phyloP scores from a whole-genome alignment of 2,797 vertebrate genomes.

The Lepidocolaptes lacrymiger region DNA sequence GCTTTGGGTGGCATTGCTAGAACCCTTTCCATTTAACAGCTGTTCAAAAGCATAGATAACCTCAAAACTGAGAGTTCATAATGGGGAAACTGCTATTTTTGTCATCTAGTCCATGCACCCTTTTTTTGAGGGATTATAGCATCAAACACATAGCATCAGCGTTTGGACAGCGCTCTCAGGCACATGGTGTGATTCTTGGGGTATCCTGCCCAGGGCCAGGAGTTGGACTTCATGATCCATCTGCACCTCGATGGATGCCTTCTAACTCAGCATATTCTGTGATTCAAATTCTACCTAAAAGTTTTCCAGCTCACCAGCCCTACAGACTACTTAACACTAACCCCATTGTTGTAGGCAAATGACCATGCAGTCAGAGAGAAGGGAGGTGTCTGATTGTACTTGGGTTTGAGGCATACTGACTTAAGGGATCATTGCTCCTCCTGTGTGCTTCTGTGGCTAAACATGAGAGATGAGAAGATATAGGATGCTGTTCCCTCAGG shows the following conservation, averaged over 20 bases:
- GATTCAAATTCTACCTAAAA: not conserved
- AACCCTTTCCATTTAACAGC: not conserved
- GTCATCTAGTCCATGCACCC: not conserved
- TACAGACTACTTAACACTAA: accelerated
- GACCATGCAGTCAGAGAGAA: not conserved
- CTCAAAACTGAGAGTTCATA: not conserved
- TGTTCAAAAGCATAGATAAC: not conserved
- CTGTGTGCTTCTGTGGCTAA: not conserved
- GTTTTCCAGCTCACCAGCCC: not conserved
- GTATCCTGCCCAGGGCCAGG: not conserved
- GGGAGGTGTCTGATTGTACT: not conserved
- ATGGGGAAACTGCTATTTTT: not conserved
- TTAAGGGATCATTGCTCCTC: not conserved
- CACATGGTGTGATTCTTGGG: not conserved
- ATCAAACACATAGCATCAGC: not conserved
- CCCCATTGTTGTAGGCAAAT: not conserved
- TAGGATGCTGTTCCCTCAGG: not conserved
- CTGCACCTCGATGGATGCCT: not conserved
- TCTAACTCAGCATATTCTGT: not conserved
- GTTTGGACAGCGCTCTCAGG: not conserved
- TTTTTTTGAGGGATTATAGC: not conserved
- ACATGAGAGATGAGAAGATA: not conserved
- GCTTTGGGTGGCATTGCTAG: not conserved
- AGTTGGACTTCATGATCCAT: not conserved
- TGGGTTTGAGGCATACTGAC: not conserved